These are phyloP conservation scores for Semotilus atromaculatus DNA, from an alignment of 2,797 vertebrate species.

Conservation along the genomic window DNA sequence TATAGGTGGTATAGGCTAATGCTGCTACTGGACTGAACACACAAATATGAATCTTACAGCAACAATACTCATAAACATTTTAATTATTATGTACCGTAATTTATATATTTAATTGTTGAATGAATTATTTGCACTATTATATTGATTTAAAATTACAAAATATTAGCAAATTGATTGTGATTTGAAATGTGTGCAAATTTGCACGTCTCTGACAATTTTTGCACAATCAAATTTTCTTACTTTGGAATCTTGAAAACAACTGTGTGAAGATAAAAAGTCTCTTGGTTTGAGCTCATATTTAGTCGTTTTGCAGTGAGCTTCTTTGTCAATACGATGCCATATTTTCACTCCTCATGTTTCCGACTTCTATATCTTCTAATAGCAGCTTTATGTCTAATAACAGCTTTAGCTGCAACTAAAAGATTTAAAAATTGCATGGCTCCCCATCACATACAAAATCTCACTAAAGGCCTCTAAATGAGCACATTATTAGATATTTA, in stretches of 20 bases:
- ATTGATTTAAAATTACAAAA: background rate
- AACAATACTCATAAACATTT: background rate
- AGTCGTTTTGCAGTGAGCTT: background rate
- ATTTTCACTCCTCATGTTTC: background rate
- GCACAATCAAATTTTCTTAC: background rate
- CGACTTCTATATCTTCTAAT: background rate
- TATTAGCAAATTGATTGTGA: too few species aligned
- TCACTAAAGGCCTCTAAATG: background rate
- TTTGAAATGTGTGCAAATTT: background rate
- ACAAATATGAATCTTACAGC: background rate
- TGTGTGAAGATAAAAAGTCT: background rate
- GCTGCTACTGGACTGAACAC: background rate
- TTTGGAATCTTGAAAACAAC: background rate
- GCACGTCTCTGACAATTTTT: background rate
- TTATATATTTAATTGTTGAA: background rate
- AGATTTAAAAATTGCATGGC: background rate
- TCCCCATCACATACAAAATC: background rate
- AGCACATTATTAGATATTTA: background rate
- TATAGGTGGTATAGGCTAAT: background rate
- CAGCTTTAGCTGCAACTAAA: background rate
- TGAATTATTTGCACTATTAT: background rate
- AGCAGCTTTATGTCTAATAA: background rate
- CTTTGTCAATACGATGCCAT: conserved; percentile 1
- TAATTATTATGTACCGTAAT: background rate
- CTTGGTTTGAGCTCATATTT: background rate